A percentile compares a stretch with the other conserved stretches of the same genome.
phyloP scores from a whole-genome alignment of 2,888 invertebrate genomes.

The Penaeus monodon region DNA sequence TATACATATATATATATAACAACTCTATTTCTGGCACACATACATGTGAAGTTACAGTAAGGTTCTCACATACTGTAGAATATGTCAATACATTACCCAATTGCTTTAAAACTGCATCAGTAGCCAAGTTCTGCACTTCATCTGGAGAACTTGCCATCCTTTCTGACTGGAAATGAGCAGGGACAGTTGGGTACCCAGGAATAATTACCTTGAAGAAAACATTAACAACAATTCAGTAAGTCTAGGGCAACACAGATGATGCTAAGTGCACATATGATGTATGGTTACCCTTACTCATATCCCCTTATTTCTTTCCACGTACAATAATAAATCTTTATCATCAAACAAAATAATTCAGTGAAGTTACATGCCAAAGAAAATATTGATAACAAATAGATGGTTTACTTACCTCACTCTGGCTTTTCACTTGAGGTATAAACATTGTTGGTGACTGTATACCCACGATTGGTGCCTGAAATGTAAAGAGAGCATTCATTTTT shows the following conservation, averaged over 20 bases:
- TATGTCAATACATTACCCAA: not conserved
- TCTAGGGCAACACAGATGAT: not conserved
- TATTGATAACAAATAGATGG: too few relatives aligned
- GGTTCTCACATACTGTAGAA: too few relatives aligned
- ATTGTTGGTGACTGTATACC: slow-evolving; percentile 7
- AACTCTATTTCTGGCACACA: too few relatives aligned
- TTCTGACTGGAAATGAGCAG: slow-evolving; percentile 9
- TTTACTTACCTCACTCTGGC: slow-evolving; percentile 7
- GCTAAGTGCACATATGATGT: not conserved
- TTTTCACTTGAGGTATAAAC: slow-evolving; percentile 7
- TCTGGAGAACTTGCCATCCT: slow-evolving; percentile 12
- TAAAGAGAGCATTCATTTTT: not conserved
- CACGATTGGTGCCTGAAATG: slow-evolving; percentile 4
- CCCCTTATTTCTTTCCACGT: too few relatives aligned
- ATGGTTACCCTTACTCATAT: too few relatives aligned
- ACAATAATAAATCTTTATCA: too few relatives aligned
- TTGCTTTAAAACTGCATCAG: not conserved
- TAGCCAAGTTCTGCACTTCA: not conserved
- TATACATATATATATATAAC: too few relatives aligned
- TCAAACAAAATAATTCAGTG: too few relatives aligned
- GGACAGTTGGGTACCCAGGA: slow-evolving; percentile 8
- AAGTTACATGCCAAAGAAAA: too few relatives aligned
- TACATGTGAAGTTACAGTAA: too few relatives aligned
- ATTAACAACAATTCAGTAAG: not conserved
- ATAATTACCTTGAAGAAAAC: slow-evolving; percentile 4